phyloP scores from a whole-genome alignment of 2,888 invertebrate genomes.

The Alviniconcha strummeri region DNA sequence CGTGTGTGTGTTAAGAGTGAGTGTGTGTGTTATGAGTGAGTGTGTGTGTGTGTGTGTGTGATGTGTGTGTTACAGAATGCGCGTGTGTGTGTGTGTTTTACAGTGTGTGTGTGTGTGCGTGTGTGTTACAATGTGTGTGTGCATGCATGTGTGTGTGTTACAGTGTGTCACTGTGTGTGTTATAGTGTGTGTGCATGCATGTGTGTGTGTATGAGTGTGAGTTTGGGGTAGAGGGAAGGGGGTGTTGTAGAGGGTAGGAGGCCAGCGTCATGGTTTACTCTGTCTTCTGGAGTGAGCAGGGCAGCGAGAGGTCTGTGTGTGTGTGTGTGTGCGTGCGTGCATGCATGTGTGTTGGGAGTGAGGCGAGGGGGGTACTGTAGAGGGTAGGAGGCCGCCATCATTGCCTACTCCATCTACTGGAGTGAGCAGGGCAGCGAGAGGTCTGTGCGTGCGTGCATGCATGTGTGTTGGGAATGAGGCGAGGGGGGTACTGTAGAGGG shows the following conservation, averaged over 20 bases:
- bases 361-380: not conserved
- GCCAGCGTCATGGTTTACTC: slow-evolving; percentile 86
- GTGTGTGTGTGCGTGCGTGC: not conserved
- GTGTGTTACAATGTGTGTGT: too few relatives aligned
- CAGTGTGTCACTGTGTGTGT: too few relatives aligned
- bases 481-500: not conserved
- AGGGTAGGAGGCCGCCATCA: slow-evolving; percentile 76
- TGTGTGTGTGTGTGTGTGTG: too few relatives aligned
- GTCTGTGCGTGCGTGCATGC: too few relatives aligned
- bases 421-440: slow-evolving; percentile 90
- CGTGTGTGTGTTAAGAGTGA: too few relatives aligned
- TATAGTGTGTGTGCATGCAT: too few relatives aligned
- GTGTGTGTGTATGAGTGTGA: too few relatives aligned
- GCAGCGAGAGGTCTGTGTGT: slow-evolving; percentile 82
- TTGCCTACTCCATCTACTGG: slow-evolving; percentile 91
- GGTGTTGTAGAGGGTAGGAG: slow-evolving; percentile 49
- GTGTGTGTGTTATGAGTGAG: too few relatives aligned
- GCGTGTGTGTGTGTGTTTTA: not conserved
- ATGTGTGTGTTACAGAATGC: too few relatives aligned
- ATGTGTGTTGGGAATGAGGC: not conserved
- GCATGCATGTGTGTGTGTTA: too few relatives aligned
- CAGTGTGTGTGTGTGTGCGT: too few relatives aligned
- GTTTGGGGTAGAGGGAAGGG: not conserved
- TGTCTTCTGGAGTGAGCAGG: slow-evolving; percentile 90
- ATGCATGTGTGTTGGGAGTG: too few relatives aligned